Base-by-base conservation (phyloP, 2,888 invertebrate species). In the Melanargia galathea region DNA sequence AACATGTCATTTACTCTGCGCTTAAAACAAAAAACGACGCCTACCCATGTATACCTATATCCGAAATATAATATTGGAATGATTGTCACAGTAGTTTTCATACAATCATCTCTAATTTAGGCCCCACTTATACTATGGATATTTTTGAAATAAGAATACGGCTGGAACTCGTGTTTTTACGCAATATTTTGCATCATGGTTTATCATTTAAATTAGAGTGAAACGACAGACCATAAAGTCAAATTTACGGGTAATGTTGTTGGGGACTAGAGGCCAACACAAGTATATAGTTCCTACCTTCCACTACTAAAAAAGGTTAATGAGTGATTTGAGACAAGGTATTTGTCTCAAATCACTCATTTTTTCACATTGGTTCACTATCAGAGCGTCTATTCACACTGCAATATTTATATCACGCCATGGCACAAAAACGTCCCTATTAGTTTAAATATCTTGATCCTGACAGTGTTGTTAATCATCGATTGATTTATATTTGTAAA, bases 401-500 rank as follows among this genome's bases (percentile, higher is more conserved):
- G 2, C 26, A 33, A 30, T 13, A n/a, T 38, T 54, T 6, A 22
- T n/a, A 11, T 13, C 11, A 18, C 20, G 20, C 11, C 45, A 33
- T 30, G 18, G 30, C 45, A 30, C 56, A 20, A 16, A 57, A 57
- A 57, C 56, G 43, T 8, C 8, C 18, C 16, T 26, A 4, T 11
- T 38, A 52, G 20, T 52, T 62, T 64, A 59, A 49, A 60, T 57
- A 55, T 55, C 75, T 72, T 73, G 74, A 74, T 74, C 71, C 72
- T 48, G 22, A 58, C 68, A 74, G 46, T 49, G 46, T 60, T 66
- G 55, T 64, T 64, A 59, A 55, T 64, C 22, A 46, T 63, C 24
- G 49, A 63, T 51, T 30, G 40, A 62, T 67, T 60, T 66, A 49
- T 60, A 56, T 66, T 68, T 68, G 45, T 60, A 51, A 58, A 38